Base-by-base conservation (phyloP, 2,888 invertebrate species). In the Tachina fera region DNA sequence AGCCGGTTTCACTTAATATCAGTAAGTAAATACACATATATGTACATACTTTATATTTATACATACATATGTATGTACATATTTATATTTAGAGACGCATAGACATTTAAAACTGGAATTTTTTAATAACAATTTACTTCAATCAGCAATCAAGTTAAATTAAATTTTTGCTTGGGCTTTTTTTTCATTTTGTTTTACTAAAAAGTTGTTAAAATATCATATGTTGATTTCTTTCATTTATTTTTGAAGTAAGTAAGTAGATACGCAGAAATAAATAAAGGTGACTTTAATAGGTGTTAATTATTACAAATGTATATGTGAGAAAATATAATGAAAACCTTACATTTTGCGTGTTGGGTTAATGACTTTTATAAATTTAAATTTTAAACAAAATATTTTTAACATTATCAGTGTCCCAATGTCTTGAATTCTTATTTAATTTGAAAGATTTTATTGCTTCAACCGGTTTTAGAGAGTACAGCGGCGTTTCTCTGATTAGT, bases 81-180 rank as follows among this genome's bases (percentile, higher is more conserved):
- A 13, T 16, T 43, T 45, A 45, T 22, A 72, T 58, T 67, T 45
- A 10, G 60, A 60, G 31, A 68, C 47, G 56, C 61, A 70, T 74
- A 74, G 77, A 85, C 63, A 85, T 81, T 77, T 56, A 22, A 85
- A 81, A 81, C 84, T 81, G 67, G 84, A 74, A 74, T 65, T 56
- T 65, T 70, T 63, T 14, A 71, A 31, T 14, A 71, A 77, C 65
- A 78, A 67, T 47, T 72, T 14, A 51, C 56, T 65, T 70, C 53
- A 60, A 65, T 41, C 14, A 63, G 13, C 11, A 53, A 56, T 43
- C 49, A 58, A 67, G 60, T 72, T 65, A 47, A 67, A 49, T 45
- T 31, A 43, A 9, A 51, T 43, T 72, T 83, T 58, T 72, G 51
- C 53, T 67, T 65, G 65, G 39, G 56, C 10, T 65, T 71, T 61